Evolutionary conservation across 1,140 invertebrate genomes (phyloP), one percentile per base, ranked within the genome.

Genomic region (Ceratoteleas bidentatus): DNA sequence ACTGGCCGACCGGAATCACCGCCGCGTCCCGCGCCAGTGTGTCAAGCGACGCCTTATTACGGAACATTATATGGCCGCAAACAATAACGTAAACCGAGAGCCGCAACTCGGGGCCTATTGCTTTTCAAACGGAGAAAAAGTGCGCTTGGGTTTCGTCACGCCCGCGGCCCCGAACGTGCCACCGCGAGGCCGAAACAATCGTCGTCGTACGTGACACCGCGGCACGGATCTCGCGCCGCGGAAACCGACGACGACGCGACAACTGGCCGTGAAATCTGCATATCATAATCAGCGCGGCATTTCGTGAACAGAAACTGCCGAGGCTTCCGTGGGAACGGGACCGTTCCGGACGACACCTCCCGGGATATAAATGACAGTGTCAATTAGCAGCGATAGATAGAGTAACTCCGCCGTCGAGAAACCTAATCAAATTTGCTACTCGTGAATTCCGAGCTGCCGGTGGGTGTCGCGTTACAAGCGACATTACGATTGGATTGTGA

Each of bases 261-360:
- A 52, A 54, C 45, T 9, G 52, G 34, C 52, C 34, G 14, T 52
- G 36, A 72, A 79, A 79, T 79, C 72, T 79, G 49, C 76, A 79
- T 79, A 61, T 79, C 54, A 72, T 79, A 79, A 79, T 79, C 61
- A 66, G 52, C 66, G 24, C 58, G 56, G 50, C 58, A 66, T 72
- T 72, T 72, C 43, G 66, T 49, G 45, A 6, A 11, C 45, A 49
- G 13, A 1, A 6, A 49, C n/a, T 14, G 45, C 3, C 45, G 10
- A 13, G 65, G 38, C 77, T 66, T 79, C 60, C 80, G 86, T 86
- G 85, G 81, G 85, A 87, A 87, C 85, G 83, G 75, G 81, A 86
- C 60, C 76, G 83, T 77, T 85, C 76, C 64, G 64, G 70, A 84
- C 73, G 76, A 53, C 80, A 81, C 78, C 74, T 83, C 62, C 69